Conservation (phyloP, 2,113 vertebrate species). For the Lycocorax pyrrhopterus region DNA sequence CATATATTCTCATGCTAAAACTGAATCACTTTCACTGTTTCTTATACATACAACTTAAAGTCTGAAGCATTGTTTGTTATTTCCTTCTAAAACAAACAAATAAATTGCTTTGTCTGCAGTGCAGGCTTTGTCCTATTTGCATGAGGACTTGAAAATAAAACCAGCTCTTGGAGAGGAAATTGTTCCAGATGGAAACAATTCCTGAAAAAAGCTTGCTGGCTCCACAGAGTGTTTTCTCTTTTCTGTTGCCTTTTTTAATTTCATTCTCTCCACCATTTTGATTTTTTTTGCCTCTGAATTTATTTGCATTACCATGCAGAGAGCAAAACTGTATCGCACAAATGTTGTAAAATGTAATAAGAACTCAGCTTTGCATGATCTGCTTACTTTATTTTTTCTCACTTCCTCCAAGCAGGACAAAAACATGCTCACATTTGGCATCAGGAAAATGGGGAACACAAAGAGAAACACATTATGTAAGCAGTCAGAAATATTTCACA, state of each 20-base stretch:
- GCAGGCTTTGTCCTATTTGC: not conserved
- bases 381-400: not conserved
- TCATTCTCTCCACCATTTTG: not conserved
- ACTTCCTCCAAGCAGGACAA: not conserved
- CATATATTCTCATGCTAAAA: not conserved
- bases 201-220: not conserved
- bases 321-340: not conserved
- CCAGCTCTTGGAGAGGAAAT: not conserved
- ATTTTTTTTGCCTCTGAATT: not conserved
- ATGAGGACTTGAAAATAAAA: slow-evolving; percentile 1
- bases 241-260: not conserved
- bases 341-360: not conserved
- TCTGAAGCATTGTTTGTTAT: not conserved
- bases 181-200: not conserved
- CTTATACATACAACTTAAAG: not conserved
- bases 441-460: not conserved
- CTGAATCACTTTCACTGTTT: not conserved
- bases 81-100: not conserved
- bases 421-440: not conserved
- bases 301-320: not conserved
- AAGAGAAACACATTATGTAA: not conserved
- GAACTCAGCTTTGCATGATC: not conserved
- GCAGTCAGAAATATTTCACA: not conserved
- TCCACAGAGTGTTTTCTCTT: not conserved
- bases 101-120: not conserved